Evolutionary conservation across 2,888 invertebrate genomes (phyloP).

Genomic region (Siphonodentalium dalli): DNA sequence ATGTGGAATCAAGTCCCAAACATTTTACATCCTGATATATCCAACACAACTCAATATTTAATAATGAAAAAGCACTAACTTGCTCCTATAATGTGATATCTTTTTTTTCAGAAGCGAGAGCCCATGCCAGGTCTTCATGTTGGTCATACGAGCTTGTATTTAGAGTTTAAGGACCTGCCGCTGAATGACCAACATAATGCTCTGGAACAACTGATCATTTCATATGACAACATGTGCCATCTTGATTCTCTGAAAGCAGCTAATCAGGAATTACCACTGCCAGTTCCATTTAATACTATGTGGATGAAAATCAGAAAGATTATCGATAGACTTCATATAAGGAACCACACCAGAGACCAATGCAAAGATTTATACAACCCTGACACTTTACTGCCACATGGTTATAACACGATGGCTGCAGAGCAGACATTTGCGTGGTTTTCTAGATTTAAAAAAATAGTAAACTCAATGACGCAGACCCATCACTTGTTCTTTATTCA

Average conservation of each 20-base stretch:
- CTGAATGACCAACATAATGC: background rate
- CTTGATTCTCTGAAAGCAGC: constrained; percentile 3
- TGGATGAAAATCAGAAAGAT: constrained; percentile 14
- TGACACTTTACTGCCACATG: constrained; percentile 1
- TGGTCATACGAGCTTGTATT: background rate
- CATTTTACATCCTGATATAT: too few relatives aligned
- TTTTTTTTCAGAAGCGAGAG: constrained; percentile 12
- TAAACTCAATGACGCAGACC: constrained; percentile 13
- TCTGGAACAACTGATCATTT: constrained; percentile 2
- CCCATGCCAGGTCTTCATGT: constrained; percentile 6
- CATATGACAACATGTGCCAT: constrained; percentile 16
- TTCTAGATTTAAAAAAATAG: constrained; percentile 11
- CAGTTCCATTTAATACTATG: constrained; percentile 2
- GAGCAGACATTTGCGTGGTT: constrained; percentile 14
- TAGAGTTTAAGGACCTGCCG: constrained; percentile 5
- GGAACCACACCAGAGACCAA: constrained; percentile 6
- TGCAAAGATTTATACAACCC: constrained; percentile 11
- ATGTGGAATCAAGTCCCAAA: too few relatives aligned
- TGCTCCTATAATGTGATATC: too few relatives aligned
- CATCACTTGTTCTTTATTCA: constrained; percentile 17
- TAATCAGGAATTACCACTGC: constrained; percentile 8
- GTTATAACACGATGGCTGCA: constrained; percentile 14
- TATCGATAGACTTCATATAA: constrained; percentile 13
- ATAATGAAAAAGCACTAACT: too few relatives aligned
- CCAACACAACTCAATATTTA: too few relatives aligned